These are phyloP conservation scores for Campylorhamphus procurvoides DNA, from an alignment of 2,113 vertebrate genomes.

Conservation along the genomic window DNA sequence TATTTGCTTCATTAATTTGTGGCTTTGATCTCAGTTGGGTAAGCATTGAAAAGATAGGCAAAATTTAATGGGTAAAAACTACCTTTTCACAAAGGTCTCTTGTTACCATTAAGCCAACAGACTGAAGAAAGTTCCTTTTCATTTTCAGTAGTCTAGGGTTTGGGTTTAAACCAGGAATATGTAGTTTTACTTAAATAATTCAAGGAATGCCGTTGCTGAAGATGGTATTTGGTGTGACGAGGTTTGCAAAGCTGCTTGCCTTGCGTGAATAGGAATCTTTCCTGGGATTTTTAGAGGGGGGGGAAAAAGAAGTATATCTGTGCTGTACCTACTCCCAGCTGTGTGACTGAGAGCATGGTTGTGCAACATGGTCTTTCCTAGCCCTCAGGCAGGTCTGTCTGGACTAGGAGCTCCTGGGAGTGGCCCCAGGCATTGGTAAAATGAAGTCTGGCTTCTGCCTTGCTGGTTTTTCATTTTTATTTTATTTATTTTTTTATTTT, in stretches of 20 bases:
- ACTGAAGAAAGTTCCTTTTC: background rate
- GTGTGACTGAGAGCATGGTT: background rate
- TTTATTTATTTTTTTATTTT: too few relatives aligned
- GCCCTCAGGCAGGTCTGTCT: background rate
- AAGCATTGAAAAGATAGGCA: conserved; percentile 11
- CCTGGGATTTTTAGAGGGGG: background rate
- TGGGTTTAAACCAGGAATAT: background rate
- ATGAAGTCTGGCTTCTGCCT: background rate
- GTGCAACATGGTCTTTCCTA: background rate
- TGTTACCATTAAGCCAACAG: background rate
- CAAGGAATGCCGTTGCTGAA: background rate
- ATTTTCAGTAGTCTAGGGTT: background rate
- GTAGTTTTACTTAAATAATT: background rate
- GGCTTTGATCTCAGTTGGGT: conserved; percentile 16
- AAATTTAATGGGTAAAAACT: background rate
- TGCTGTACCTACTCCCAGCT: background rate
- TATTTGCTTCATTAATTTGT: conserved; percentile 40
- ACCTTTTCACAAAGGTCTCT: background rate
- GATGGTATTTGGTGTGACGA: background rate
- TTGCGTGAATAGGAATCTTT: background rate
- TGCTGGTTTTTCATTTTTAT: background rate
- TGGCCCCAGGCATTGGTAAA: background rate
- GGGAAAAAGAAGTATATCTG: background rate
- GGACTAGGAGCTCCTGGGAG: background rate
- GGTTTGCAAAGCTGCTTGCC: background rate